Percentiles rank a stretch among this genome's conserved stretches.
These are phyloP conservation scores for Parus major DNA, from an alignment of 2,113 vertebrate genomes.

Conservation along the genomic window DNA sequence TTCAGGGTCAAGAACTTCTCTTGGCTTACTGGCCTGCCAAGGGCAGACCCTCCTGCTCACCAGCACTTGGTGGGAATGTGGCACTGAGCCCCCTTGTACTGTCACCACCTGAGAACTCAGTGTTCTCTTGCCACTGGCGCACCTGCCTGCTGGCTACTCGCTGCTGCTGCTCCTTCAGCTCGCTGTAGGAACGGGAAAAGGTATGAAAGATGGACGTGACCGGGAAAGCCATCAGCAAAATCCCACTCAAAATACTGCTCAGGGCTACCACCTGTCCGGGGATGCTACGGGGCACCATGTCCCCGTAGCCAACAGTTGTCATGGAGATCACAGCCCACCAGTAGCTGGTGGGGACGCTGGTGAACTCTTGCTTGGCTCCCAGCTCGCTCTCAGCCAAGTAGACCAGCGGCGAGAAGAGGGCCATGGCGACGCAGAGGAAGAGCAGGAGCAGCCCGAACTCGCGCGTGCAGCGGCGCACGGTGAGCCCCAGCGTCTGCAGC, in stretches of 20 bases:
- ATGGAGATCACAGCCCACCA: constrained; percentile 99
- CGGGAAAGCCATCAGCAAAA: constrained; percentile 95
- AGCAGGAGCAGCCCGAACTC: constrained; percentile 92
- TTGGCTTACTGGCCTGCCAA: not conserved
- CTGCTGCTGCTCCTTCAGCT: constrained; percentile 91
- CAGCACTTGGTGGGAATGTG: not conserved
- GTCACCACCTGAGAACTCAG: constrained; percentile 64
- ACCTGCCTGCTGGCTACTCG: constrained; percentile 76
- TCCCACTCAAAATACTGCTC: constrained; percentile 95
- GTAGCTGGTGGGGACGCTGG: constrained; percentile 92
- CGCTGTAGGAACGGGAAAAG: constrained; percentile 93
- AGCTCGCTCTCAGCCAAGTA: constrained; percentile 93
- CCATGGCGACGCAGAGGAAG: constrained; percentile 95
- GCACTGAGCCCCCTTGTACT: constrained; percentile 67
- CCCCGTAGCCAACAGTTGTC: constrained; percentile 96
- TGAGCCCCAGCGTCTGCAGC: constrained; percentile 91
- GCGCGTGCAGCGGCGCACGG: constrained; percentile 88
- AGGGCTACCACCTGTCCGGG: constrained; percentile 95
- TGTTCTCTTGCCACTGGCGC: constrained; percentile 78
- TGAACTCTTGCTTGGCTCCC: constrained; percentile 94
- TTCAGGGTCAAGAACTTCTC: not conserved
- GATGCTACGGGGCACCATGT: constrained; percentile 96
- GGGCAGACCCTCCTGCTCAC: not conserved
- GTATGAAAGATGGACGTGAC: constrained; percentile 98
- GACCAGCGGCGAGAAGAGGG: constrained; percentile 91